Evolutionary conservation across 2,113 vertebrate genomes (phyloP), one percentile per base, ranked within the genome.

Genomic region (Hippocampus abdominalis): DNA sequence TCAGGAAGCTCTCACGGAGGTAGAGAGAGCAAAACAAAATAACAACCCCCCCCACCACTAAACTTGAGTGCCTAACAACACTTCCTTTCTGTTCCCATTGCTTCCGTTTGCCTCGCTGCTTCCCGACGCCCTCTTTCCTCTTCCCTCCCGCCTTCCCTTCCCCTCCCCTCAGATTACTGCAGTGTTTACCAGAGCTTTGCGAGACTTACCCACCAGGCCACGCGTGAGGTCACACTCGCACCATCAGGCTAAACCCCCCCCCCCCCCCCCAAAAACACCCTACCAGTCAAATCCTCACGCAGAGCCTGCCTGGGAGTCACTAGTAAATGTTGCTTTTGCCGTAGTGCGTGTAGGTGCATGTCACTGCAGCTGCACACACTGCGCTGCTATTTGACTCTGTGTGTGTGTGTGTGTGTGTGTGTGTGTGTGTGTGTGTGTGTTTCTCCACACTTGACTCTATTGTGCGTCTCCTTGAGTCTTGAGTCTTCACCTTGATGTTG

Each of bases 111-210:
- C 49, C n/a, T 11, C 66, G 8, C 25, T 46, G 0, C 42, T 44
- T 21, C 16, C 42, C 0, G 39, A 65, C 60, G 25, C 57, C 48
- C 15, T 0, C 27, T 13, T 44, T 49, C 65, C 48, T 25, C 48
- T 25, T 20, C 39, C 29, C 6, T 32, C 23, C 46, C 1, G 1
- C 46, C 36, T 62, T 18, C 49, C 10, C 46, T 29, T 7, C 18
- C 44, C 62, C 20, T 29, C 76, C 70, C 68, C 78, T 75, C 81
- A 84, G 88, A 89, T 90, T 91, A 89, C 84, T 82, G 87, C 87
- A 75, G 83, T 87, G 86, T 88, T 89, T 88, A 89, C 77, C 73
- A 75, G 76, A 87, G 88, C 87, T 91, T 88, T 89, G 74, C 78
- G 72, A 87, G 84, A 86, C 86, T 89, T 87, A 89, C 80, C 83